Evolutionary conservation across 2,113 vertebrate genomes (phyloP), one percentile per base, ranked within the genome.

Genomic region (Odontophorus gujanensis): DNA sequence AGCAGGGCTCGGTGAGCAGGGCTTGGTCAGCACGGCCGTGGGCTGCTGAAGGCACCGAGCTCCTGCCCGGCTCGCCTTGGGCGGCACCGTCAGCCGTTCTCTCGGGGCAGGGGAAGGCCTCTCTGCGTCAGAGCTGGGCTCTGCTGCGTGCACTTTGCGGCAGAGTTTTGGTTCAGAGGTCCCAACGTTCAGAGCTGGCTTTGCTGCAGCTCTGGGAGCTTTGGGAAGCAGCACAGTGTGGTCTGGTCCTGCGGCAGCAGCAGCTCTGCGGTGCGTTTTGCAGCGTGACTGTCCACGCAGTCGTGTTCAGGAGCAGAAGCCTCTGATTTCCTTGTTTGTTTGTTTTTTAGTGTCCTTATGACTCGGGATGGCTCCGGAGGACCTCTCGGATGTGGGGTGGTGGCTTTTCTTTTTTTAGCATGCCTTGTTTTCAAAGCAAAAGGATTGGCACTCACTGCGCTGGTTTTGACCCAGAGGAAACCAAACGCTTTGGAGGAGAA

Each of bases 51-150:
- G 24, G 22, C 67, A 3, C 21, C 0, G 5, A 16, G 26, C 30
- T 45, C 36, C 38, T 15, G 26, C 36, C 50, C 19, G 15, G 11
- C 75, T 79, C 25, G 2, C 50, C 67, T 58, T 5, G 50, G 48
- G 25, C 17, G 17, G 50, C 36, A 3, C 18, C 67, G 0, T 3
- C 45, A 30, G 2, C 36, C 53, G 42, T 24, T 1, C 1, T 2
- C 16, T 11, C 3, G 20, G 19, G 26, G 3, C 51, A 11, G 48
- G 36, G 25, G 13, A 11, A 32, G 13, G 34, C 10, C 40, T 40
- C 68, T 17, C 40, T 1, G 40, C 2, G 1, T 9, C 10, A 2
- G 28, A 5, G 2, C 18, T 1, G 2, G 9, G n/a, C 1, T 24
- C 76, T 34, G 36, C 26, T 21, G 1, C 0, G 1, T 4, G 30